phyloP scores from a whole-genome alignment of 1,140 invertebrate species.

The Magallana ariakensis region DNA sequence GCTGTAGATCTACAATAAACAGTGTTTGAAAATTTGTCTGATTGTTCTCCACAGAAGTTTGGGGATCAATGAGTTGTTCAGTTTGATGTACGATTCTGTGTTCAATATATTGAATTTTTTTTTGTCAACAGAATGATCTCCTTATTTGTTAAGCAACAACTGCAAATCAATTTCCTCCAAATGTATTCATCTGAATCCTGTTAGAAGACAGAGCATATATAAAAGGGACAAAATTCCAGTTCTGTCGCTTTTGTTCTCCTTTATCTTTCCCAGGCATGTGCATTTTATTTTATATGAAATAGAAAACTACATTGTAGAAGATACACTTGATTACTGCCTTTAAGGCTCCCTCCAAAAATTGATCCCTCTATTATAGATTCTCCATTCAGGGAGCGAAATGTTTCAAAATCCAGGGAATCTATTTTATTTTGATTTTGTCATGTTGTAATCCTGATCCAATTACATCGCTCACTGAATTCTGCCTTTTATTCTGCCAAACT shows the following conservation, averaged over 20 bases:
- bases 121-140: background rate
- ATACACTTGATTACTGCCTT: slow-evolving; percentile 9
- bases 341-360: background rate
- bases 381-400: slow-evolving; percentile 34
- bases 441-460: slow-evolving; percentile 50
- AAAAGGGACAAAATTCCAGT: background rate
- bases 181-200: slow-evolving; percentile 13
- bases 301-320: background rate
- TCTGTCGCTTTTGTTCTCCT: background rate
- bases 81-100: background rate
- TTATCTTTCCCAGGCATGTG: background rate
- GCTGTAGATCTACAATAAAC: slow-evolving; percentile 2
- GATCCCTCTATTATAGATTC: slow-evolving; percentile 49
- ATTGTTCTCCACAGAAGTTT: background rate
- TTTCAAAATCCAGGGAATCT: slow-evolving; percentile 39
- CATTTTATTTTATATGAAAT: background rate
- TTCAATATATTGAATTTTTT: background rate
- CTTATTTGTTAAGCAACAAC: slow-evolving; percentile 9
- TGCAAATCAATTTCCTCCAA: background rate
- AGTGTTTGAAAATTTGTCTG: background rate
- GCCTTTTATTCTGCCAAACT: slow-evolving; percentile 45
- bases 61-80: slow-evolving; percentile 7
- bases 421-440: slow-evolving; percentile 55
- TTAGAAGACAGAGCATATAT: slow-evolving; percentile 1
- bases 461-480: slow-evolving; percentile 44